Base-by-base conservation (phyloP, 1,140 invertebrate species). In the Halesus radiatus region DNA sequence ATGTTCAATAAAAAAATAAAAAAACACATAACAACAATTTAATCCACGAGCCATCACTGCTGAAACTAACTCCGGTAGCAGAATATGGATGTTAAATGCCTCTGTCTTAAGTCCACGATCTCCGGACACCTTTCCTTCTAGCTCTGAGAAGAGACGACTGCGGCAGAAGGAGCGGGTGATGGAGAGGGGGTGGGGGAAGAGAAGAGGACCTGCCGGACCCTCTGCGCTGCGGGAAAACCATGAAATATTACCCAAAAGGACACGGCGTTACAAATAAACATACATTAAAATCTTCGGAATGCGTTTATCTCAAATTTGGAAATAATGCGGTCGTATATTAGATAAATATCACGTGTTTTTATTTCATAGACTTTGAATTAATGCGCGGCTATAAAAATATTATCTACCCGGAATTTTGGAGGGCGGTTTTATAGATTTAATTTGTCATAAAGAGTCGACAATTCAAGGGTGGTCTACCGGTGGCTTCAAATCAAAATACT, bases 41-140 rank as follows among this genome's bases (percentile, higher is more conserved):
- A 8, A 29, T 64, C 56, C 22, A 70, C 52, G 26, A 6, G 16
- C 58, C 78, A 52, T 32, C 75, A 32, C 20, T 82, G 78, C 20
- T 76, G 72, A 79, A 79, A 70, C 76, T 83, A 80, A 80, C 81
- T 80, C 79, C 81, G 81, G 79, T 83, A 83, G 81, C 81, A 52
- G 54, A 72, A 66, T 64, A 66, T 70, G 62, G 77, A 82, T 82
- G 73, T 76, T 82, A 75, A 82, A 79, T 79, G 81, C 77, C 70
- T 73, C 54, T 78, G 80, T 81, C 75, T 77, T 77, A 77, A 60
- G 32, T 70, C 22, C 66, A 50, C 37, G 66, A 52, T 52, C 45
- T 37, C 26, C 26, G 20, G 32, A 70, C 66, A 70, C 66, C 32
- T 70, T 70, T 70, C 29, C 26, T 60, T 76, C 54, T n/a, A 7